These are phyloP conservation scores for Eidolon dupreanum DNA, from an alignment of 2,797 vertebrate species.

Conservation along the genomic window DNA sequence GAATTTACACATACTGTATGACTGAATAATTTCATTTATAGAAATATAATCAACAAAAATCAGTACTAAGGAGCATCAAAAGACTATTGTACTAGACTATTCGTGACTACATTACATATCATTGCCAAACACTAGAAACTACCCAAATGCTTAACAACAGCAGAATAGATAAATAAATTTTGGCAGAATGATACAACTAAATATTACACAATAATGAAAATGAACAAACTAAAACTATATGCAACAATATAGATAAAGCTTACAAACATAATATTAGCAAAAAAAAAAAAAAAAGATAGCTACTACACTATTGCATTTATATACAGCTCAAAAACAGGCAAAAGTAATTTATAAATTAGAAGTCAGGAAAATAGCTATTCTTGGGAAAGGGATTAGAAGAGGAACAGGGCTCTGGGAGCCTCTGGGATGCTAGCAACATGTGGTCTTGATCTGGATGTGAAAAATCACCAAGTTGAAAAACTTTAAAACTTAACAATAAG, in stretches of 20 bases:
- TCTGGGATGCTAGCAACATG: background rate
- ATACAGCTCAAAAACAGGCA: background rate
- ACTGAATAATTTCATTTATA: background rate
- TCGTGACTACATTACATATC: background rate
- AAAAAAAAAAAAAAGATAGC: background rate
- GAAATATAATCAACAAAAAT: background rate
- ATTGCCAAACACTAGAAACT: background rate
- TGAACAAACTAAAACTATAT: background rate
- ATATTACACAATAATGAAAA: background rate
- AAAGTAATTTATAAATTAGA: background rate
- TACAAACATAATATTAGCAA: background rate
- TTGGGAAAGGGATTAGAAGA: background rate
- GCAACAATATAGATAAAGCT: background rate
- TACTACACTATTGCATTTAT: background rate
- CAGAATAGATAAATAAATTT: background rate
- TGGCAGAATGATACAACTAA: background rate
- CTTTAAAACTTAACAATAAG: background rate
- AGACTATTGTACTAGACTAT: background rate
- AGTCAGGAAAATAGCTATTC: background rate
- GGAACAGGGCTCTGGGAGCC: background rate
- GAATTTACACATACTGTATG: background rate
- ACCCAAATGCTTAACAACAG: background rate
- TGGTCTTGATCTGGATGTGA: background rate
- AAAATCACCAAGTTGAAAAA: conserved; percentile 2
- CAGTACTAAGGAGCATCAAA: background rate